phyloP scores from a whole-genome alignment of 30 jellyfish, hydroid and myxozoan species.

The Aurelia aurita region DNA sequence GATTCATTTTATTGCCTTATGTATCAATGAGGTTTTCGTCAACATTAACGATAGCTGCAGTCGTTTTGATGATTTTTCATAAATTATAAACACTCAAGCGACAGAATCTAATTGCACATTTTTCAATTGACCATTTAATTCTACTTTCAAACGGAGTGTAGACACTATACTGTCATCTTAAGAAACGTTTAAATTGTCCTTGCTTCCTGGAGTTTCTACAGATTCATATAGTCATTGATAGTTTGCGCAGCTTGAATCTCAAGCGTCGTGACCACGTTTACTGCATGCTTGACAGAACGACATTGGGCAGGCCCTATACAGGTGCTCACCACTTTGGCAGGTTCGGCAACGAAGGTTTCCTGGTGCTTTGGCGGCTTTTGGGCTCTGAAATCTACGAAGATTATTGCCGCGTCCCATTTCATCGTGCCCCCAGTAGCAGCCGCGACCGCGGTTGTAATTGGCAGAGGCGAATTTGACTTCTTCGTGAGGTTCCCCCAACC shows the following conservation, averaged over 20 bases:
- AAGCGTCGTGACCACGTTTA: no score
- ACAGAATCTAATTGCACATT: conserved; percentile 51
- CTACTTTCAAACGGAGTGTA: neutral
- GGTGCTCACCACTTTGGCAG: no score
- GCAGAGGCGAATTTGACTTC: no score
- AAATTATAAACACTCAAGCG: conserved; percentile 49
- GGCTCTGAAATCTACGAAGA: no score
- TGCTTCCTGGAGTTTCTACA: neutral
- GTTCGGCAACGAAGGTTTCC: no score
- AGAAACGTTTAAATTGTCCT: neutral
- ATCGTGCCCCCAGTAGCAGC: no score
- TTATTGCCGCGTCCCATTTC: no score
- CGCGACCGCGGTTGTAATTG: no score
- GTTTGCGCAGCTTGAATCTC: conserved; percentile 11
- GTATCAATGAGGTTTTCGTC: conserved; percentile 59
- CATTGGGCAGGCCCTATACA: no score
- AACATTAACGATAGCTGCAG: neutral
- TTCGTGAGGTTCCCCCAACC: no score
- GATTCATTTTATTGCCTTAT: conserved; percentile 58
- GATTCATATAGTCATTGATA: neutral
- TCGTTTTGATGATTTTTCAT: conserved; percentile 20
- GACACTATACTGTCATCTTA: neutral
- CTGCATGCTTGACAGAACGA: no score
- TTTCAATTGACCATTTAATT: neutral
- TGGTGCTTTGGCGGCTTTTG: no score